Evolutionary conservation across 1,140 invertebrate species (phyloP).

Genomic region (Coelopa frigida): DNA sequence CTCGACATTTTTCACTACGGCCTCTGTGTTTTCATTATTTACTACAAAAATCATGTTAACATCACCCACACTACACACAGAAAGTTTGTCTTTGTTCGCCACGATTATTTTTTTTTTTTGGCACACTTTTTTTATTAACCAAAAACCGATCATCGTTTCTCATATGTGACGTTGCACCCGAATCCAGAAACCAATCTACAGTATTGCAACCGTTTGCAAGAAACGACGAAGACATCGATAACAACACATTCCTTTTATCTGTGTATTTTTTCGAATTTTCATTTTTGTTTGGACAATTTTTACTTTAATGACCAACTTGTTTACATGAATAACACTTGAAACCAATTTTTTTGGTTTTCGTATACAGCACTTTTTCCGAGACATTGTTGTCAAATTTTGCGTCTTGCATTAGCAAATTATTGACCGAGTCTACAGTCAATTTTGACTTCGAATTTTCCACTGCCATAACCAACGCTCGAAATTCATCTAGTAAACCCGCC

Average conservation of each 20-base stretch:
- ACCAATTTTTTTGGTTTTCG: too few relatives aligned
- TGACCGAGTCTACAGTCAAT: too few relatives aligned
- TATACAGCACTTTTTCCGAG: too few relatives aligned
- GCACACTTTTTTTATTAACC: neutral
- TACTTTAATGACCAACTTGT: neutral
- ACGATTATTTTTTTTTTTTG: conserved; percentile 7
- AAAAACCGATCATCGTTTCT: neutral
- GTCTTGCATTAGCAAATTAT: too few relatives aligned
- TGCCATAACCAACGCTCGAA: too few relatives aligned
- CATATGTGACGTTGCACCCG: conserved; percentile 2
- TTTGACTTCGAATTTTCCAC: too few relatives aligned
- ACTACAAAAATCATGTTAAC: neutral
- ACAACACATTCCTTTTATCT: too few relatives aligned
- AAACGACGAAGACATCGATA: neutral
- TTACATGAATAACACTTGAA: conserved; percentile 3
- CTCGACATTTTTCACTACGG: conserved; percentile 5
- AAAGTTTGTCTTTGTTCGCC: conserved; percentile 10
- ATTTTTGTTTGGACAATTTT: conserved; percentile 1
- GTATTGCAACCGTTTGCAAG: neutral
- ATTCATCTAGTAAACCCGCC: too few relatives aligned
- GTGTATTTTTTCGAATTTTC: neutral
- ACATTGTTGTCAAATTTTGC: too few relatives aligned
- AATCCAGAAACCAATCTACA: conserved; percentile 5
- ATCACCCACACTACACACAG: conserved; percentile 7
- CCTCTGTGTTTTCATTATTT: neutral